Evolutionary conservation across 2,113 vertebrate species (phyloP).

Genomic region (Syngnathus scovelli): DNA sequence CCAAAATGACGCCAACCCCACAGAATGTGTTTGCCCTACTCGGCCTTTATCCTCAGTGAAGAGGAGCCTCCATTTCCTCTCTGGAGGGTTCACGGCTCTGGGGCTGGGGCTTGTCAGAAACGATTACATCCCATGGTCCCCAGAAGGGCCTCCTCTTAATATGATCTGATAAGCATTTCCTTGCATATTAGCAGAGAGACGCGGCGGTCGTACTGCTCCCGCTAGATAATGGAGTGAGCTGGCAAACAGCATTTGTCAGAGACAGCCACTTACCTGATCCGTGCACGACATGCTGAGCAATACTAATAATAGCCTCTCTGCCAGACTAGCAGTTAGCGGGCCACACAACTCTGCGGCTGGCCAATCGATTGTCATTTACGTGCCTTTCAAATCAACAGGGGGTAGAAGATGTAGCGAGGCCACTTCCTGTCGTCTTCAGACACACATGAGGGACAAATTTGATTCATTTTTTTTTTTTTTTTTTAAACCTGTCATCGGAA

Average conservation of each 20-base stretch:
- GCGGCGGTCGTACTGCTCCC: slow-evolving; percentile 58
- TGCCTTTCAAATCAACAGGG: slow-evolving; percentile 46
- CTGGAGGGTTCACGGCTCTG: slow-evolving; percentile 55
- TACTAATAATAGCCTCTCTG: slow-evolving; percentile 71
- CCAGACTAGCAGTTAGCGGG: slow-evolving; percentile 67
- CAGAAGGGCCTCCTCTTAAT: slow-evolving; percentile 69
- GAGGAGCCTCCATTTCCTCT: slow-evolving; percentile 53
- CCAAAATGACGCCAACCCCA: slow-evolving; percentile 16
- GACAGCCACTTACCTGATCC: slow-evolving; percentile 64
- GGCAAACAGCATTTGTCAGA: slow-evolving; percentile 69
- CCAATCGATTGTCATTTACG: slow-evolving; percentile 76
- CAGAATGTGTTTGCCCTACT: slow-evolving; percentile 15
- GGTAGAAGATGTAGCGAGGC: slow-evolving; percentile 50
- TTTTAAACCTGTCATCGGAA: too few species aligned
- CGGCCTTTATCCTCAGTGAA: slow-evolving; percentile 18
- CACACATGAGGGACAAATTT: not conserved
- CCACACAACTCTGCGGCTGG: slow-evolving; percentile 50
- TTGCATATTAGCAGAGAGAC: slow-evolving; percentile 69
- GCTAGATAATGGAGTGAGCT: slow-evolving; percentile 65
- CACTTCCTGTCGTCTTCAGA: slow-evolving; percentile 39
- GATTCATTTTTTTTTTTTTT: too few species aligned
- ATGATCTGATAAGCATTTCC: slow-evolving; percentile 76
- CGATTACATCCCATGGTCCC: slow-evolving; percentile 66
- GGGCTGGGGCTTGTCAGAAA: slow-evolving; percentile 71
- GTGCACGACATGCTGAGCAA: slow-evolving; percentile 58